A percentile compares a stretch with the other conserved stretches of the same genome.
Conservation (phyloP, 2,797 vertebrate genomes). For the Kryptolebias ocellatus region DNA sequence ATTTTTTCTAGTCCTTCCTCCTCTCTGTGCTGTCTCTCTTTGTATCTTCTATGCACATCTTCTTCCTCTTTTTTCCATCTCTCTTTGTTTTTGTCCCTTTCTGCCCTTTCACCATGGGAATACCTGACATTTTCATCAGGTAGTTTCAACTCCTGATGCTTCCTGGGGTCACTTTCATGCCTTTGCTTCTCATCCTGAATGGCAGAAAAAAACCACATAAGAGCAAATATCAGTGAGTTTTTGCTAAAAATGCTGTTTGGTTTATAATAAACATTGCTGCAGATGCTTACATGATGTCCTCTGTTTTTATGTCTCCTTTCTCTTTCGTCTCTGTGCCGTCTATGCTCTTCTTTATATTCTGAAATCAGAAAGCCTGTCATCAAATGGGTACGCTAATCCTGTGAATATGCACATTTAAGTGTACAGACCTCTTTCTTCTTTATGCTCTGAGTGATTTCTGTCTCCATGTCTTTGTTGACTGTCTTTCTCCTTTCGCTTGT, state of each 20-base stretch:
- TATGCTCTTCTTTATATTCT: slow-evolving; percentile 67
- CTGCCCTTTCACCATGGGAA: slow-evolving; percentile 35
- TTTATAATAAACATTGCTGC: neutral
- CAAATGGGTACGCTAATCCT: neutral
- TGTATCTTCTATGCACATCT: slow-evolving; percentile 5
- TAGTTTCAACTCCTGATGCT: slow-evolving; percentile 44
- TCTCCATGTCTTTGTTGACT: slow-evolving; percentile 63
- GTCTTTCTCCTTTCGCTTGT: slow-evolving; percentile 57
- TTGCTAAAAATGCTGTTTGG: neutral
- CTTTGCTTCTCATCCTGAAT: slow-evolving; percentile 74
- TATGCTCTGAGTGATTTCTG: slow-evolving; percentile 57
- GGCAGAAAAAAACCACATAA: slow-evolving; percentile 1
- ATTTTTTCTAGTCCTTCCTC: slow-evolving; percentile 46
- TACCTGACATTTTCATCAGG: slow-evolving; percentile 25
- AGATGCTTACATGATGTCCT: slow-evolving; percentile 66
- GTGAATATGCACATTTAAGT: neutral
- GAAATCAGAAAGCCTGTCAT: slow-evolving; percentile 34
- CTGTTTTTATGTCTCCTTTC: slow-evolving; percentile 75
- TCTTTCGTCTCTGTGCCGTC: slow-evolving; percentile 71
- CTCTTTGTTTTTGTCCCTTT: slow-evolving; percentile 27
- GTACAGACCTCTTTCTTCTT: slow-evolving; percentile 63
- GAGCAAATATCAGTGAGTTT: neutral
- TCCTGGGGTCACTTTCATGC: slow-evolving; percentile 44
- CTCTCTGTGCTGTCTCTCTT: slow-evolving; percentile 47
- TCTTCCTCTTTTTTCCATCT: slow-evolving; percentile 15